Conservation (phyloP, 30 jellyfish, hydroid and myxozoan genomes). For the Catostylus mosaicus region DNA sequence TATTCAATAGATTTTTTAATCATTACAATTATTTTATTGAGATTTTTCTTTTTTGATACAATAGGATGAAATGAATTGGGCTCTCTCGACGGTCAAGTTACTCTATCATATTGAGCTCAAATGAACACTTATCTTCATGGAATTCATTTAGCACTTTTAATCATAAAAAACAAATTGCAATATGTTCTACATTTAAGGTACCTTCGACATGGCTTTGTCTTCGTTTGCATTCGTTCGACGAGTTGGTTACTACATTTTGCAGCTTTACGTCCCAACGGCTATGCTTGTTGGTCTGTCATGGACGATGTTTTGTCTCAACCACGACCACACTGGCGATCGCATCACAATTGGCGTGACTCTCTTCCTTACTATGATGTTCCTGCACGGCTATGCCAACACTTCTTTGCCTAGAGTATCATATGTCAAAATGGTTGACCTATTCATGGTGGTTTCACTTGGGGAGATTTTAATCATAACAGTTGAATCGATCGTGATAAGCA, state of each 20-base stretch:
- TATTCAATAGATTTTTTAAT: too few relatives aligned
- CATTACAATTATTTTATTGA: too few relatives aligned
- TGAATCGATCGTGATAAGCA: constrained; percentile 49
- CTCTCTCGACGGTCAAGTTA: too few relatives aligned
- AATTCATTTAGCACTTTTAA: too few relatives aligned
- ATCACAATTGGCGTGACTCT: constrained; percentile 69
- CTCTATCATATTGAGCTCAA: too few relatives aligned
- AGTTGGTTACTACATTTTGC: constrained; percentile 62
- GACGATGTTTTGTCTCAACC: constrained; percentile 56
- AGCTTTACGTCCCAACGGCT: constrained; percentile 63
- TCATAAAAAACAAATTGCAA: not conserved
- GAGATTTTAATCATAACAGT: constrained; percentile 40
- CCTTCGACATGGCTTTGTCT: constrained; percentile 17
- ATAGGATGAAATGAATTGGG: too few relatives aligned
- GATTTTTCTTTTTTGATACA: too few relatives aligned
- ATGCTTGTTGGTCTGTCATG: constrained; percentile 68
- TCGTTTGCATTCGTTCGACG: constrained; percentile 49
- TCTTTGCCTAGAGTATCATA: constrained; percentile 65
- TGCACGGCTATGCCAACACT: constrained; percentile 64
- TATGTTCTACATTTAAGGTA: constrained; percentile 5
- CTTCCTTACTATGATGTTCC: constrained; percentile 61
- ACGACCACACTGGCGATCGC: constrained; percentile 57
- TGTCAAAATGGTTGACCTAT: constrained; percentile 52
- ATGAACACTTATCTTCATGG: too few relatives aligned
- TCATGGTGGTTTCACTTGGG: constrained; percentile 54